Conservation (phyloP, 2,113 vertebrate species). For the Elachura formosa region DNA sequence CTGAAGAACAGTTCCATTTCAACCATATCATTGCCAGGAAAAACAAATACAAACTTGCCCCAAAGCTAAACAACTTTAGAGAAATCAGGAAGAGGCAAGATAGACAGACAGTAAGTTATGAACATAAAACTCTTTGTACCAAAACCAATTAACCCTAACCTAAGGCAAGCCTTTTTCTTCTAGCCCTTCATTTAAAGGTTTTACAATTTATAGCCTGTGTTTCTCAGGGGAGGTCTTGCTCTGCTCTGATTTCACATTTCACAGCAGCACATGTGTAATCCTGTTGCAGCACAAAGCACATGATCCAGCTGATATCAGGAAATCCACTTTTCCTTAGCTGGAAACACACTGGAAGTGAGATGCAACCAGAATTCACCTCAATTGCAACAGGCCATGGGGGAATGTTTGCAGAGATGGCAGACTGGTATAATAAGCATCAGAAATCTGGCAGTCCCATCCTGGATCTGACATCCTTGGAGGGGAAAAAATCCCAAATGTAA, state of each 20-base stretch:
- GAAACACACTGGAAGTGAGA: neutral
- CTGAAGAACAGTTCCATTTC: constrained; percentile 50
- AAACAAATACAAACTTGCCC: constrained; percentile 62
- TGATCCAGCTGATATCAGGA: neutral
- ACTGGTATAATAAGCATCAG: neutral
- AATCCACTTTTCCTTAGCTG: neutral
- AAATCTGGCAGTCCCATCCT: neutral
- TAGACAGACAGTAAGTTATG: constrained; percentile 76
- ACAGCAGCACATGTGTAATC: constrained; percentile 54
- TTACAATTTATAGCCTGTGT: constrained; percentile 67
- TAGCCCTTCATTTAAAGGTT: constrained; percentile 70
- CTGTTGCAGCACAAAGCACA: constrained; percentile 33
- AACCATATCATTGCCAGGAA: constrained; percentile 39
- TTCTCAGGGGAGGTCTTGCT: constrained; percentile 75
- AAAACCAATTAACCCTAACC: constrained; percentile 72
- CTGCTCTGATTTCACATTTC: constrained; percentile 63
- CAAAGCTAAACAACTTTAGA: constrained; percentile 59
- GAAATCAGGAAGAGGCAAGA: constrained; percentile 68
- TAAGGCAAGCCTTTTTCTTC: constrained; percentile 58
- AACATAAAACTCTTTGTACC: constrained; percentile 74
- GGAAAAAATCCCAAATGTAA: neutral
- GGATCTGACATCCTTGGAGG: neutral
- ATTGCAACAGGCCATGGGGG: neutral
- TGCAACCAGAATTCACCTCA: neutral
- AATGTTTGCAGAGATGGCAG: neutral